Evolutionary conservation across 2,113 vertebrate genomes (phyloP).

Genomic region (Petromus typicus): DNA sequence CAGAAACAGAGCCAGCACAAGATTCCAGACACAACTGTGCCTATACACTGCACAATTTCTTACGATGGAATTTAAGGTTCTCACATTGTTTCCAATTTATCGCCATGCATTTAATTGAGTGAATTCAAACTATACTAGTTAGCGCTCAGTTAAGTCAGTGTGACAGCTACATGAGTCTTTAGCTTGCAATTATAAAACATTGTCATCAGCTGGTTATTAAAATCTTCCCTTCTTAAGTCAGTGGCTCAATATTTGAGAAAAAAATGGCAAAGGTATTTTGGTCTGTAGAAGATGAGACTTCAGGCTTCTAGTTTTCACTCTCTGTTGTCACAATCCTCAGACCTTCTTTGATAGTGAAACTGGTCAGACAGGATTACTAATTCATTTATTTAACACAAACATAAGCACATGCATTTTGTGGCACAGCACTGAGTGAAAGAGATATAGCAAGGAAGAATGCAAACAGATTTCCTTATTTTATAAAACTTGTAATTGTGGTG

Average conservation of each 20-base stretch:
- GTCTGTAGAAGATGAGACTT: not conserved
- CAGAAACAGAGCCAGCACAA: not conserved
- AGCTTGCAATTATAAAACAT: not conserved
- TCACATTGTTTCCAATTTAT: not conserved
- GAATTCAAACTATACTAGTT: not conserved
- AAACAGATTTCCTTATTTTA: not conserved
- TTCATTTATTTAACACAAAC: not conserved
- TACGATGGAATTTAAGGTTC: not conserved
- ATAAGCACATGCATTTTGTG: not conserved
- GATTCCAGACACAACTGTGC: not conserved
- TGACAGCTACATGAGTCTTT: not conserved
- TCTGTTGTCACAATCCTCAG: not conserved
- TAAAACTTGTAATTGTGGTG: not conserved
- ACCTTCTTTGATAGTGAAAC: not conserved
- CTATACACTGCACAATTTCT: not conserved
- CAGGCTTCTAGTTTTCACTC: not conserved
- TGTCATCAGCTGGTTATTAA: not conserved
- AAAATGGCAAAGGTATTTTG: not conserved
- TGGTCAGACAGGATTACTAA: not conserved
- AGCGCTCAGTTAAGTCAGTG: not conserved
- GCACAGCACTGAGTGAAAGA: not conserved
- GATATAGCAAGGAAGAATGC: not conserved
- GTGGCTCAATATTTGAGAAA: not conserved
- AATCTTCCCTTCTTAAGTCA: not conserved
- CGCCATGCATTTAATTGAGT: not conserved